phyloP scores from a whole-genome alignment of 2,797 vertebrate species.

The Muraenolepis orangiensis region DNA sequence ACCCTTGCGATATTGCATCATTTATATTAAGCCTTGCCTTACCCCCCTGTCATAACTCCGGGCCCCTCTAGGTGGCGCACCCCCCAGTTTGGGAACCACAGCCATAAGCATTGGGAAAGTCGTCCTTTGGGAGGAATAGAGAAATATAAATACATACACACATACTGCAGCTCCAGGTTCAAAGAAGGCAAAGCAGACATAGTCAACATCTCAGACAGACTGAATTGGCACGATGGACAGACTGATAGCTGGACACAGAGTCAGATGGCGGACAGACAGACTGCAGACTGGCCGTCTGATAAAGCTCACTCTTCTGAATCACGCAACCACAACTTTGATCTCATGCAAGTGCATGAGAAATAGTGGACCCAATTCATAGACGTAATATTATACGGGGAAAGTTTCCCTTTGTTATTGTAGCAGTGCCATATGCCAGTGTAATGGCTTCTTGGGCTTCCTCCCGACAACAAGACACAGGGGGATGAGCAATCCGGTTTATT shows the following conservation, averaged over 20 bases:
- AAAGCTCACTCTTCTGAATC: not conserved
- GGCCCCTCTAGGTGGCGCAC: too few species aligned
- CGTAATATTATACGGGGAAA: conserved; percentile 25
- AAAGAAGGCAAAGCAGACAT: not conserved
- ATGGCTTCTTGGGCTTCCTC: too few species aligned
- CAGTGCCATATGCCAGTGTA: too few species aligned
- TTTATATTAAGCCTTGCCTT: too few species aligned
- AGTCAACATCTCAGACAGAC: not conserved
- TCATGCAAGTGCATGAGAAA: conserved; percentile 9
- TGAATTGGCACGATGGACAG: not conserved
- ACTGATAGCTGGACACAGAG: not conserved
- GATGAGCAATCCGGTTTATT: too few species aligned
- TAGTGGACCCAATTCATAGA: conserved; percentile 33
- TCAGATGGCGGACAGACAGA: not conserved
- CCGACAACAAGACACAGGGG: too few species aligned
- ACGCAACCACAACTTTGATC: not conserved
- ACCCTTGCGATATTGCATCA: too few species aligned
- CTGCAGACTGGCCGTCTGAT: not conserved
- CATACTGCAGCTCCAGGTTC: not conserved
- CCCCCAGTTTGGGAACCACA: too few species aligned
- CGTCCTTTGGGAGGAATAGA: not conserved
- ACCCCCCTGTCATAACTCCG: too few species aligned
- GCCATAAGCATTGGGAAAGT: not conserved
- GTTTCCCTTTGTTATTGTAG: conserved; percentile 6
- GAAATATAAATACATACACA: not conserved